These are phyloP conservation scores for Idaea biselata DNA, from an alignment of 2,888 invertebrate species.

Conservation along the genomic window DNA sequence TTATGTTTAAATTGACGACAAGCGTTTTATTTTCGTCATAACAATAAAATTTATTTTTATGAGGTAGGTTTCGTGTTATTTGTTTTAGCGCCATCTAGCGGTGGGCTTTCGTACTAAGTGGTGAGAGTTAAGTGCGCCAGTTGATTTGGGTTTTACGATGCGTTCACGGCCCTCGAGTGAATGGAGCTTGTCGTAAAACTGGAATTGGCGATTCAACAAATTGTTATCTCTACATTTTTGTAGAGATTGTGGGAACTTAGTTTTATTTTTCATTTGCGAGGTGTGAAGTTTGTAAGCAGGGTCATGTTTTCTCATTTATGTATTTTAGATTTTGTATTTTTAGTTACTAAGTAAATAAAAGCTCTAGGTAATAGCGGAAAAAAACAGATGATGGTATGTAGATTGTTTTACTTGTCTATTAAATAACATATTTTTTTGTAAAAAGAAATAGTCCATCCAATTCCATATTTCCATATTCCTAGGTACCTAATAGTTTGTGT, in stretches of 20 bases:
- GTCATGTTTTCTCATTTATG: neutral
- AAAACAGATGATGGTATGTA: no score
- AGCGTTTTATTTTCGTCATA: conserved; percentile 81
- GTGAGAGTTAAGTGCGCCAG: conserved; percentile 47
- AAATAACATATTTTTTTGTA: no score
- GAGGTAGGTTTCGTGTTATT: conserved; percentile 53
- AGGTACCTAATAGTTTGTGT: no score
- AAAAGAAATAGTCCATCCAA: no score
- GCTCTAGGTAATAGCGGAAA: no score
- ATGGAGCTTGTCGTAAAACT: conserved; percentile 63
- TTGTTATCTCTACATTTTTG: conserved; percentile 34
- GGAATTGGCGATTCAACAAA: conserved; percentile 49
- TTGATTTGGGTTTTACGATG: conserved; percentile 55
- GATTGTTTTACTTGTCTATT: no score
- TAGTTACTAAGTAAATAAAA: no score
- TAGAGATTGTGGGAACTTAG: conserved; percentile 20
- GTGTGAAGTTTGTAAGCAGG: neutral
- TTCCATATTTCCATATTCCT: no score
- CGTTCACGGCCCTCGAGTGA: conserved; percentile 58
- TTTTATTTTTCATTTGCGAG: conserved; percentile 7
- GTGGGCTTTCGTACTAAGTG: conserved; percentile 45
- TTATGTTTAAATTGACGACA: conserved; percentile 81
- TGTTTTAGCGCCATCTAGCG: conserved; percentile 67
- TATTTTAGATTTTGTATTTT: neutral
- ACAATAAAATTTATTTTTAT: conserved; percentile 81